Base-by-base conservation (phyloP, 2,888 invertebrate genomes). In the Pinctada fucata region DNA sequence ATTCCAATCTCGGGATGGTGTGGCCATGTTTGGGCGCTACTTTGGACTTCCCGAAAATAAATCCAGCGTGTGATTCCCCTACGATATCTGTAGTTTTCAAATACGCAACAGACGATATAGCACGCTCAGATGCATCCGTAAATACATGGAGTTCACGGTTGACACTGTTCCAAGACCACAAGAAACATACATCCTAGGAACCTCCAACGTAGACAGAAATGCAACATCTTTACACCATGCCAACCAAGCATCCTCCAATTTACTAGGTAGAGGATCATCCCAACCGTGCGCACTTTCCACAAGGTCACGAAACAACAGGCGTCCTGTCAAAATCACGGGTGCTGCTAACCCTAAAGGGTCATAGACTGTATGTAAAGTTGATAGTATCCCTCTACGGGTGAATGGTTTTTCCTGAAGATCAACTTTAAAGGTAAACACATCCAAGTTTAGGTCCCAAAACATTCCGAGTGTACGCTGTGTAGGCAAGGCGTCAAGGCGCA, bases 191-290 rank as follows among this genome's bases (percentile, higher is more conserved):
- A 67, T 66, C 10, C 78, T 52, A 51, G 76, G 79, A 65, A 82
- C 68, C 1, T 71, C 70, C 16, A 79, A 13, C 0, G 66, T 47
- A 71, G 76, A 72, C 2, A 79, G 58, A 31, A 52, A 51, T 48
- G 70, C 68, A 48, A 81, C 16, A 31, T 71, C 71, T 2, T 52
- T 47, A 51, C 74, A 76, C 83, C 84, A 85, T 8, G 13, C 47
- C 0, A 70, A 31, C 84, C 84, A 82, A 16, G 77, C 72, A 3
- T 45, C 10, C n/a, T 45, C 45, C 8, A n/a, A 2, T 47, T 72
- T 71, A 8, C 1, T 45, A 6, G 86, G 82, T 45, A 86, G 68
- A 8, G 81, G 80, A 5, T 83, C 75, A 78, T 86, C 85, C 85
- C 85, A 86, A 49, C 78, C 83, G 3, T 3, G 47, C 10, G 74